A percentile compares a stretch with the other conserved stretches of the same genome.
Conservation (phyloP, 2,888 invertebrate species). For the Leptinotarsa tumamoca region DNA sequence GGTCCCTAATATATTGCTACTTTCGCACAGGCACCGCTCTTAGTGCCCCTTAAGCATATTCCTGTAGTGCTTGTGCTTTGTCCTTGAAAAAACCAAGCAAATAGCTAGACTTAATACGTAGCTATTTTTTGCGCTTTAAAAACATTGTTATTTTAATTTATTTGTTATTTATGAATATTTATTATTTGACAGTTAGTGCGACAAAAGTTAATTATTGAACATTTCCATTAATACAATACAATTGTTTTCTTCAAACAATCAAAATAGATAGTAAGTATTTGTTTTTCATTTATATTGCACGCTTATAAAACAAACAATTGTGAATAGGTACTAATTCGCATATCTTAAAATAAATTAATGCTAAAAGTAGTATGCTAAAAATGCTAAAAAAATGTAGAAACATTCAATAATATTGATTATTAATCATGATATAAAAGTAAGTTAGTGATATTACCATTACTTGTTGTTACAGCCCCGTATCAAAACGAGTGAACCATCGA, state of each 20-base stretch:
- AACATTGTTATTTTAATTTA: background rate
- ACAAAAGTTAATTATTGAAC: constrained; percentile 8
- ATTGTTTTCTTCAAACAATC: background rate
- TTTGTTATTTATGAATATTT: background rate
- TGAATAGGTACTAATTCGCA: background rate
- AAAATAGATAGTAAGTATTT: background rate
- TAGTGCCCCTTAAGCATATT: too few species aligned
- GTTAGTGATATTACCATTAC: background rate
- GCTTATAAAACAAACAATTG: background rate
- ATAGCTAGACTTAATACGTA: background rate
- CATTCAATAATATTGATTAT: background rate
- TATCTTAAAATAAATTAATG: background rate
- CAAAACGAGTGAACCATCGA: background rate
- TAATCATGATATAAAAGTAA: background rate
- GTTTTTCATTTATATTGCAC: background rate
- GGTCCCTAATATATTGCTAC: too few species aligned
- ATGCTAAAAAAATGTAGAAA: background rate
- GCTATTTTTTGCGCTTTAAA: too few species aligned
- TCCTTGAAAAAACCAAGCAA: background rate
- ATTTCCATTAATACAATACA: constrained; percentile 1
- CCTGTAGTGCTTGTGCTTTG: too few species aligned
- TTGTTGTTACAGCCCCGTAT: background rate
- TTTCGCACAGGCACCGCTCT: too few species aligned
- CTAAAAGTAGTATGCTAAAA: background rate
- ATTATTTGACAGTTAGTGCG: background rate